These are phyloP conservation scores for Agrotis exclamationis DNA, from an alignment of 2,888 invertebrate genomes.

Conservation along the genomic window DNA sequence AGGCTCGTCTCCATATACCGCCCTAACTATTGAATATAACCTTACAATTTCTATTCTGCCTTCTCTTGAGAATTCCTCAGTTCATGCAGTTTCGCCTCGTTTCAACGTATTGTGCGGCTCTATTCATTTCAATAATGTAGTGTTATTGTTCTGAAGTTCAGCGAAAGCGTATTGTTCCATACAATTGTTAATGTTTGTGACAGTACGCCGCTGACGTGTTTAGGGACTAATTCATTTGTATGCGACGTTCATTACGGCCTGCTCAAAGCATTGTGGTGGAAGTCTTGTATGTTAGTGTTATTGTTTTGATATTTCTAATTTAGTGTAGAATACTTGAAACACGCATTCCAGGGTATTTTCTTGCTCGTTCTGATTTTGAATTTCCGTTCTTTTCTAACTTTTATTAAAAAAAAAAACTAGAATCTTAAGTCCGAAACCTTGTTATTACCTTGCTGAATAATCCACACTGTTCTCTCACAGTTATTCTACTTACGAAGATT, in stretches of 20 bases:
- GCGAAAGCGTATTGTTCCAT: constrained; percentile 65
- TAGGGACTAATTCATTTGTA: constrained; percentile 54
- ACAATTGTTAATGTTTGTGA: constrained; percentile 64
- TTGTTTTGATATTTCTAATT: constrained; percentile 34
- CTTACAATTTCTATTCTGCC: constrained; percentile 40
- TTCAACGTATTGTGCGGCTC: constrained; percentile 59
- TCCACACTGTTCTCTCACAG: neutral
- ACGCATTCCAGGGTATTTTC: neutral
- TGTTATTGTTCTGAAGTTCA: constrained; percentile 62
- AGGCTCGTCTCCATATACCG: constrained; percentile 15
- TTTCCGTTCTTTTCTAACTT: too few species aligned
- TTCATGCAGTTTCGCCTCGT: constrained; percentile 53
- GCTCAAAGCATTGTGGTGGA: constrained; percentile 34
- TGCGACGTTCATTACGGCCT: constrained; percentile 48
- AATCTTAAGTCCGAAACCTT: too few species aligned
- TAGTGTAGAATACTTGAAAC: neutral
- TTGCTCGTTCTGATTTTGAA: neutral
- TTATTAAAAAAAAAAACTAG: too few species aligned
- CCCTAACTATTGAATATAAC: constrained; percentile 43
- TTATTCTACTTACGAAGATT: neutral
- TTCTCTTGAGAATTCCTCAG: constrained; percentile 55
- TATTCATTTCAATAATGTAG: constrained; percentile 65
- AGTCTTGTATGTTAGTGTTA: constrained; percentile 37
- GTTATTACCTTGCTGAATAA: neutral
- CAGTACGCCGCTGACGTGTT: constrained; percentile 56